A percentile compares a stretch with the other conserved stretches of the same genome.
phyloP scores from a whole-genome alignment of 53 echinoderm and acorn worm genomes.

The Zoroaster sp. region DNA sequence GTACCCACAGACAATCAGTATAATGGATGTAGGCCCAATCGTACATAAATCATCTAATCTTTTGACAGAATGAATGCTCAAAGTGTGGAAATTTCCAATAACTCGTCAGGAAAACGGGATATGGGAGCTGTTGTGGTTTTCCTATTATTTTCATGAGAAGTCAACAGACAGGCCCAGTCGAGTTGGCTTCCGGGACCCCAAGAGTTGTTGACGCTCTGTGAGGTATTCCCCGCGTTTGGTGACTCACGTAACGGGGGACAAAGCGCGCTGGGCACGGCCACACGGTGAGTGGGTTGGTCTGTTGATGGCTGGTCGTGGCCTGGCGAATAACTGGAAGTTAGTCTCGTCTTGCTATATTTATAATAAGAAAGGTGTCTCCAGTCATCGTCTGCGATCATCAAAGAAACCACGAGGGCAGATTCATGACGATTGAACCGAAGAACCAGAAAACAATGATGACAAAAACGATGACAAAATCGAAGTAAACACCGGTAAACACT shows the following conservation, averaged over 20 bases:
- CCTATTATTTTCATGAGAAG: not conserved
- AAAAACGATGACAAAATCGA: too few relatives aligned
- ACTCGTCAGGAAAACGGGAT: not conserved
- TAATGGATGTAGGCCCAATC: not conserved
- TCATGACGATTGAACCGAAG: not conserved
- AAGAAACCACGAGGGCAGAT: too few relatives aligned
- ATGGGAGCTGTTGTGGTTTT: not conserved
- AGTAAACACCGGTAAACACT: too few relatives aligned
- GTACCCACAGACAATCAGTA: not conserved
- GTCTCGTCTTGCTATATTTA: too few relatives aligned
- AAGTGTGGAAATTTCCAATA: not conserved
- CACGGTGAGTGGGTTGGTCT: not conserved
- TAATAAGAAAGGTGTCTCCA: not conserved
- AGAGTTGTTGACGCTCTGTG: not conserved
- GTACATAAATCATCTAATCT: not conserved
- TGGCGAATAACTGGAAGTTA: not conserved
- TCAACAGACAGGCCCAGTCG: not conserved
- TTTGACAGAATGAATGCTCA: not conserved
- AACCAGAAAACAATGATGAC: too few relatives aligned
- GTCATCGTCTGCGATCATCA: too few relatives aligned
- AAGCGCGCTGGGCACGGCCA: not conserved
- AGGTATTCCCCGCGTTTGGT: not conserved
- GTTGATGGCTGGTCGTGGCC: not conserved
- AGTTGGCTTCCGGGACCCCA: not conserved
- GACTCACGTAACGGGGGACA: not conserved